Conservation (phyloP, 2,888 invertebrate species). For the Caenorhabditis macrosperma region DNA sequence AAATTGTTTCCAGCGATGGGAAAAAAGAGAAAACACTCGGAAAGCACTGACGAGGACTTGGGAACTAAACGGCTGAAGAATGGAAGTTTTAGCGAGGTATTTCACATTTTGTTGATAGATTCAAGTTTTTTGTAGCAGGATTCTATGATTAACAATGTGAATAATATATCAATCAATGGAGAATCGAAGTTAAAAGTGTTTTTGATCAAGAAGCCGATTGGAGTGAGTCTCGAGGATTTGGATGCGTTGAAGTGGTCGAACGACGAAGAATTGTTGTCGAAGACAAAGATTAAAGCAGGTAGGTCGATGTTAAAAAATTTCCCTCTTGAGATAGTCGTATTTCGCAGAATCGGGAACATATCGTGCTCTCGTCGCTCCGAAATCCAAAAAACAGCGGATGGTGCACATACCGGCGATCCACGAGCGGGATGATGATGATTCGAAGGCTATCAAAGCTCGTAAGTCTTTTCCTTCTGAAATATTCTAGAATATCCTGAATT, state of each 20-base stretch:
- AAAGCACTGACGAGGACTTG: neutral
- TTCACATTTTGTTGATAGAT: neutral
- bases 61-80: slow-evolving; percentile 16
- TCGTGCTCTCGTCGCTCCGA: slow-evolving; percentile 21
- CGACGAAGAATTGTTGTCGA: slow-evolving; percentile 19
- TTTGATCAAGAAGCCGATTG: slow-evolving; percentile 48
- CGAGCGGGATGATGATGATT: slow-evolving; percentile 26
- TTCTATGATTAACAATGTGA: slow-evolving; percentile 5
- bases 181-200: neutral
- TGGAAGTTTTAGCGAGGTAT: neutral
- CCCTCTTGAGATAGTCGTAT: neutral
- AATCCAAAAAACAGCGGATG: slow-evolving; percentile 39
- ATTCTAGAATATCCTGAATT: neutral
- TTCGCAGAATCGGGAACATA: slow-evolving; percentile 38
- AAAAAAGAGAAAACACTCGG: slow-evolving; percentile 45
- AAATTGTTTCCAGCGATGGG: slow-evolving; percentile 31
- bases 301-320: neutral
- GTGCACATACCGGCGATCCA: slow-evolving; percentile 45
- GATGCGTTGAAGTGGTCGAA: slow-evolving; percentile 29
- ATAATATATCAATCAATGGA: slow-evolving; percentile 10
- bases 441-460: slow-evolving; percentile 47
- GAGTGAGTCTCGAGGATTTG: slow-evolving; percentile 46
- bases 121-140: slow-evolving; percentile 17
- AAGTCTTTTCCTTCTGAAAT: slow-evolving; percentile 12
- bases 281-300: slow-evolving; percentile 52